Conservation (phyloP, 2,113 vertebrate genomes). For the Anguilla rostrata region DNA sequence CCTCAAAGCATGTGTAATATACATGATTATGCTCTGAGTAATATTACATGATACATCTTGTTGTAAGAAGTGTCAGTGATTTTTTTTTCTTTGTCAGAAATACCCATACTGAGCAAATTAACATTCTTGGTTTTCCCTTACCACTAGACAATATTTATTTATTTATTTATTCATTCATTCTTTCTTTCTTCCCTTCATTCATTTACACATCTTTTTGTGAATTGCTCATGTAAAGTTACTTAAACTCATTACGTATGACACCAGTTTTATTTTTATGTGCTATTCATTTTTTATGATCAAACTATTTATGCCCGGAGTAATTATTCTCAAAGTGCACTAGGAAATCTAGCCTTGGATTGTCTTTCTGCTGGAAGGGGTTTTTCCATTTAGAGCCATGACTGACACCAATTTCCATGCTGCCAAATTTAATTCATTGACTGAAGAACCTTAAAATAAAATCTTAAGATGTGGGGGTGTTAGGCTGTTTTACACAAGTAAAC, state of each 20-base stretch:
- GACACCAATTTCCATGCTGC: neutral
- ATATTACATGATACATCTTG: constrained; percentile 16
- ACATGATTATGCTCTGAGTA: constrained; percentile 2
- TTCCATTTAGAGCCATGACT: neutral
- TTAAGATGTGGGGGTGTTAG: neutral
- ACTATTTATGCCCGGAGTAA: constrained; percentile 1
- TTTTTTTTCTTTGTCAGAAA: neutral
- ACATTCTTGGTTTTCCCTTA: neutral
- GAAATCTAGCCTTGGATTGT: neutral
- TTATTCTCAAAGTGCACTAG: constrained; percentile 7
- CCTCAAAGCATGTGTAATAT: constrained; percentile 33
- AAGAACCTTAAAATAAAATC: neutral
- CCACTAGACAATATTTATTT: neutral
- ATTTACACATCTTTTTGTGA: neutral
- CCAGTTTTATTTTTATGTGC: neutral
- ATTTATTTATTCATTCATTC: neutral
- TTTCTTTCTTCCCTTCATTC: neutral
- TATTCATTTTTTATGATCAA: constrained; percentile 1
- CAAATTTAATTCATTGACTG: neutral
- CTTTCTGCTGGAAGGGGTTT: neutral
- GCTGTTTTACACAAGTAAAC: constrained; percentile 7
- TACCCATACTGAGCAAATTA: neutral
- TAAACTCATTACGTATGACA: constrained; percentile 5
- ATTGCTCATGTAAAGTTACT: neutral
- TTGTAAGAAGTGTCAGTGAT: neutral